phyloP scores from a whole-genome alignment of 2,888 invertebrate species.

The Liodrosophila aerea region DNA sequence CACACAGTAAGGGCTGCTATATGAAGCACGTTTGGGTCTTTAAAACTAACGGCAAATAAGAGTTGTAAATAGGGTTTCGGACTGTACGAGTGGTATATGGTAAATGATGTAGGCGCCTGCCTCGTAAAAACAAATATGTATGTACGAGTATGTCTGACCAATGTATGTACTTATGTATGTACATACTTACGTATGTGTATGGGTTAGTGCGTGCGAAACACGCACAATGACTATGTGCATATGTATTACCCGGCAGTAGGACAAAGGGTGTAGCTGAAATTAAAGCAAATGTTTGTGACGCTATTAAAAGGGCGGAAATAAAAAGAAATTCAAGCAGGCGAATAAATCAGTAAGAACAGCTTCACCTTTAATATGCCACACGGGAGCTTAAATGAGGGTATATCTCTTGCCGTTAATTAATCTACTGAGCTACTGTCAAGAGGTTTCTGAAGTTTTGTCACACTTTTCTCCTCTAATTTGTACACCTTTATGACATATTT shows the following conservation, averaged over 20 bases:
- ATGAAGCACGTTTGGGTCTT: constrained; percentile 63
- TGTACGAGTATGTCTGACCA: constrained; percentile 35
- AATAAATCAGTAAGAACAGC: constrained; percentile 34
- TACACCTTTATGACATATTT: too few relatives aligned
- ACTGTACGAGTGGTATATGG: constrained; percentile 28
- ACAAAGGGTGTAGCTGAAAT: constrained; percentile 33
- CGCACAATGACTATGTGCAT: constrained; percentile 54
- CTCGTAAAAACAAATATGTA: constrained; percentile 50
- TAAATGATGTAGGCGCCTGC: constrained; percentile 49
- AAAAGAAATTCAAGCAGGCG: constrained; percentile 59
- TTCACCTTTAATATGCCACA: constrained; percentile 25
- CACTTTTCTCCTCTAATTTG: too few relatives aligned
- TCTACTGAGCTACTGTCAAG: constrained; percentile 12
- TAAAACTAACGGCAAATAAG: constrained; percentile 70
- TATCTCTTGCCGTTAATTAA: constrained; percentile 24
- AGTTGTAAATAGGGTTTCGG: constrained; percentile 63
- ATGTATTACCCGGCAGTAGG: not conserved
- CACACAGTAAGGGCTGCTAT: not conserved
- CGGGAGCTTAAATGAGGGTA: not conserved
- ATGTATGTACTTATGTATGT: not conserved
- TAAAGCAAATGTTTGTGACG: constrained; percentile 52
- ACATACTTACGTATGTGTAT: constrained; percentile 13
- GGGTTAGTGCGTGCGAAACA: constrained; percentile 38
- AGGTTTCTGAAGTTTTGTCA: not conserved
- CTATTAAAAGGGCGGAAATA: constrained; percentile 54